These are phyloP conservation scores for Alouatta palliata DNA, from an alignment of 2,113 vertebrate species.

Conservation along the genomic window DNA sequence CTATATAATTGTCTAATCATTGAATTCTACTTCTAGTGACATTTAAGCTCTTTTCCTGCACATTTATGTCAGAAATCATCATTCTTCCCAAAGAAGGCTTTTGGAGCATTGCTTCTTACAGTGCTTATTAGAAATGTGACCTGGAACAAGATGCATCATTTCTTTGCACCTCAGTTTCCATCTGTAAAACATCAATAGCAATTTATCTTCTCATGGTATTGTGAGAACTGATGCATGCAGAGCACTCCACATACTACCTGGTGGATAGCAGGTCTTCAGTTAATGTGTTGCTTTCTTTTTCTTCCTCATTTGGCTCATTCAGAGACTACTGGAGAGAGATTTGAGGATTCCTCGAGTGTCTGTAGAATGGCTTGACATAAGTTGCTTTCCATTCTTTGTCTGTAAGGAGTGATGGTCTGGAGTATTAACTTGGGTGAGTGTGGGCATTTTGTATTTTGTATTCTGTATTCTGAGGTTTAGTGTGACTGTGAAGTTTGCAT, in stretches of 20 bases:
- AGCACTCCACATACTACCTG: not conserved
- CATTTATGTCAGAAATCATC: not conserved
- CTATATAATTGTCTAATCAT: accelerated
- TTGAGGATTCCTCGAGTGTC: not conserved
- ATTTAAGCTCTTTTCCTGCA: too few relatives aligned
- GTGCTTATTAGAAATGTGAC: not conserved
- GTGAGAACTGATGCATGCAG: not conserved
- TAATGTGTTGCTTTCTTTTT: not conserved
- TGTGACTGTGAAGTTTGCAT: not conserved
- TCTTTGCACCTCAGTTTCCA: not conserved
- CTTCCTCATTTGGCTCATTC: not conserved
- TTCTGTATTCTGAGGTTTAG: not conserved
- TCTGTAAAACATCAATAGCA: not conserved
- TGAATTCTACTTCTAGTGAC: not conserved
- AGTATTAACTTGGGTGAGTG: too few relatives aligned
- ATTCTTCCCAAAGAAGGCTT: not conserved
- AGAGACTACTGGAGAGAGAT: not conserved
- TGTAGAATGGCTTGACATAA: not conserved
- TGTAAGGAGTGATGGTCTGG: not conserved
- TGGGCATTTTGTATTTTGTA: too few relatives aligned
- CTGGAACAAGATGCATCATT: accelerated
- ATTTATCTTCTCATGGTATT: not conserved
- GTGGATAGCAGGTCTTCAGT: not conserved
- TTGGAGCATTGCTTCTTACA: not conserved
- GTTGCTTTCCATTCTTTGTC: not conserved